phyloP scores from a whole-genome alignment of 2,888 invertebrate genomes.

The Sturmia bella region DNA sequence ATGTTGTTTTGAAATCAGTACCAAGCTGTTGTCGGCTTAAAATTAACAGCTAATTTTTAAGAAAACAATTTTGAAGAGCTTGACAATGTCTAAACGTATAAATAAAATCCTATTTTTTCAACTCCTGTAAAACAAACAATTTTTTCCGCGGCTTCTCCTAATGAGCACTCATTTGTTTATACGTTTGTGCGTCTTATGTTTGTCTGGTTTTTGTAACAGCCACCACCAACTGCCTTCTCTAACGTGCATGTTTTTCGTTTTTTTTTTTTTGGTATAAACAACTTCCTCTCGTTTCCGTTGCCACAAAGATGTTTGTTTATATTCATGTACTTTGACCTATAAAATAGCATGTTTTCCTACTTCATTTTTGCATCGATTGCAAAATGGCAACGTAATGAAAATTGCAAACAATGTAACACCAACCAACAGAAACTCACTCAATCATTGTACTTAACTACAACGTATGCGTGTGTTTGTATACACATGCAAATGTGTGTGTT shows the following conservation, averaged over 20 bases:
- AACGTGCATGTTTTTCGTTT: neutral
- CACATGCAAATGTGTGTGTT: neutral
- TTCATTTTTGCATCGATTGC: constrained; percentile 8
- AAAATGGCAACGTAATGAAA: constrained; percentile 43
- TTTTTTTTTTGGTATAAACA: constrained; percentile 1
- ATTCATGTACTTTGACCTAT: constrained; percentile 32
- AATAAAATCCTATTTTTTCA: too few relatives aligned
- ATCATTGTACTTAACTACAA: constrained; percentile 3
- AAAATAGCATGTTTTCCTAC: constrained; percentile 35
- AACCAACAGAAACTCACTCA: constrained; percentile 38
- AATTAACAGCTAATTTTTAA: too few relatives aligned
- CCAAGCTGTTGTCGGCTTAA: too few relatives aligned
- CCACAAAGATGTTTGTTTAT: neutral
- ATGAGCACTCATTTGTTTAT: constrained; percentile 7
- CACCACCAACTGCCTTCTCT: neutral
- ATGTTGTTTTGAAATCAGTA: too few relatives aligned
- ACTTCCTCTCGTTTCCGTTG: constrained; percentile 27
- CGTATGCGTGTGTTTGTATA: neutral
- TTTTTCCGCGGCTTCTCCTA: neutral
- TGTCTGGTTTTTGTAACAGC: neutral
- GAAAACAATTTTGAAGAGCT: too few relatives aligned
- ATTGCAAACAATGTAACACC: constrained; percentile 50
- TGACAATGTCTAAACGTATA: too few relatives aligned
- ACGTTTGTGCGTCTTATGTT: constrained; percentile 13
- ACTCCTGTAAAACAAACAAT: too few relatives aligned